A percentile compares a stretch with the other conserved stretches of the same genome.
phyloP scores from a whole-genome alignment of 2,797 vertebrate genomes.

The Poecile montanus region DNA sequence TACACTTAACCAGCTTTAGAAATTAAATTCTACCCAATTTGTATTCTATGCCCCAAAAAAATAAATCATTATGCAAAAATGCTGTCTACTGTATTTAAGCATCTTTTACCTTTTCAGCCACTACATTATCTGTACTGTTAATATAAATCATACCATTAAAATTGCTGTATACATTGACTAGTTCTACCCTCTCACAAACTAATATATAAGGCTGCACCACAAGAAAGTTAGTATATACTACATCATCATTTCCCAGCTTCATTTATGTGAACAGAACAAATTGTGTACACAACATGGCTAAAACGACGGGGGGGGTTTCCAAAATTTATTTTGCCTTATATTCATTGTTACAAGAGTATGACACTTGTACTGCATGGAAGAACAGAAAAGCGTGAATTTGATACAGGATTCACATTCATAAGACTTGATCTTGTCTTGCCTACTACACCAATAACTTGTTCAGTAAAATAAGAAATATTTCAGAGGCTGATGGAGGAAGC shows the following conservation, averaged over 20 bases:
- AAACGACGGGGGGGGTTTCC: background rate
- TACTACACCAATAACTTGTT: background rate
- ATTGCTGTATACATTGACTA: background rate
- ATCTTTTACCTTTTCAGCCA: background rate
- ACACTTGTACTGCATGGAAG: background rate
- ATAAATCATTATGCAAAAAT: background rate
- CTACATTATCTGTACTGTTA: background rate
- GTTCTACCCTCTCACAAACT: background rate
- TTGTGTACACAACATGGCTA: fast-evolving
- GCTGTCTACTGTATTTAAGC: background rate
- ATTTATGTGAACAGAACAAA: background rate
- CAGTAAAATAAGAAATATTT: background rate
- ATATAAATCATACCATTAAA: background rate
- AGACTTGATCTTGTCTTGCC: background rate
- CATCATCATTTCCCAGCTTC: background rate
- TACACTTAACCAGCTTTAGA: background rate
- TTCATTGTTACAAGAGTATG: background rate
- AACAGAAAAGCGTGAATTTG: background rate
- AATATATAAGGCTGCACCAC: background rate
- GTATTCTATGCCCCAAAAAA: background rate
- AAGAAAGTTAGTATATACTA: background rate
- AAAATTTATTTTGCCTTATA: background rate
- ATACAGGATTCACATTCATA: background rate
- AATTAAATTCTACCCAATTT: slow-evolving; percentile 1
- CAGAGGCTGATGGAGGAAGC: background rate